Conservation (phyloP, 2,113 vertebrate species). For the Epinephelus lanceolatus region DNA sequence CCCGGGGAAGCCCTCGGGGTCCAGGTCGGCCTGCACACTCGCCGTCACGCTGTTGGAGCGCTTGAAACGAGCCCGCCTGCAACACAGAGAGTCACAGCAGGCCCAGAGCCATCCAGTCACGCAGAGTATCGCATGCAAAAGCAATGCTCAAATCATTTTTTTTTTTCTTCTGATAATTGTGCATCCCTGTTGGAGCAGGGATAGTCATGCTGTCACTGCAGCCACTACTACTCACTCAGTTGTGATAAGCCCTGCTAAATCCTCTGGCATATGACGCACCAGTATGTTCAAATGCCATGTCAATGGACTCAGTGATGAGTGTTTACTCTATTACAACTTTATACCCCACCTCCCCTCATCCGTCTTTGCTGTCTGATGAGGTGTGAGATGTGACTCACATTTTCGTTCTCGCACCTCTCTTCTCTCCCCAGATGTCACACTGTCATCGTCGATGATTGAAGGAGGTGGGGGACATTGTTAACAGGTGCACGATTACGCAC, state of each 20-base stretch:
- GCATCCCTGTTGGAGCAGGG: background rate
- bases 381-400: conserved; percentile 56
- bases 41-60: conserved; percentile 99
- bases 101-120: conserved; percentile 41
- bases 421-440: conserved; percentile 16
- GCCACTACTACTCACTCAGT: conserved; percentile 22
- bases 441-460: conserved; percentile 25
- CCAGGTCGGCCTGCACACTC: conserved; percentile 96
- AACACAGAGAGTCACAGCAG: conserved; percentile 46
- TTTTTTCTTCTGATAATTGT: conserved; percentile 13
- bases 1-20: conserved; percentile 92
- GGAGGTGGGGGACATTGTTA: conserved; percentile 13
- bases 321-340: conserved; percentile 62
- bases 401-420: background rate
- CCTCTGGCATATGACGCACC: conserved; percentile 72
- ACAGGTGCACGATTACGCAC: conserved; percentile 39
- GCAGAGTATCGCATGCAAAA: conserved; percentile 27
- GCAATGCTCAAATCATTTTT: background rate
- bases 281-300: conserved; percentile 69
- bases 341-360: conserved; percentile 45
- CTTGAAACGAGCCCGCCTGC: conserved; percentile 95
- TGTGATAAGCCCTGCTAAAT: conserved; percentile 54
- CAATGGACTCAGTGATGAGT: conserved; percentile 45
- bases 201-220: conserved; percentile 19
- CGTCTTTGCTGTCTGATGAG: conserved; percentile 37